These are phyloP conservation scores for Megaceryle alcyon DNA, from an alignment of 2,797 vertebrate genomes.

Conservation along the genomic window DNA sequence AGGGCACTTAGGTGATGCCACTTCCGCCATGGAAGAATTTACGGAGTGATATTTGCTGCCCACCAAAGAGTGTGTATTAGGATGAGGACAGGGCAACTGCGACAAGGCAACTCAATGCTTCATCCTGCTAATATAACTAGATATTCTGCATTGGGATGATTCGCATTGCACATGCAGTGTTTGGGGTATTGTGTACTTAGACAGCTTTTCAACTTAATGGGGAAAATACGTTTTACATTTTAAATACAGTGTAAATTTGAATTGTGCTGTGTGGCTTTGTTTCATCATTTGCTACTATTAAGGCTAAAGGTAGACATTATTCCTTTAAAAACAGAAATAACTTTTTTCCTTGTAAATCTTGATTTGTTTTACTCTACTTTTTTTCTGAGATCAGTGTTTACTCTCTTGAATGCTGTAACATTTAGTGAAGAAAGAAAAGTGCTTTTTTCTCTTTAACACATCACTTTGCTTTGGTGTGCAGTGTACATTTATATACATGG, in stretches of 20 bases:
- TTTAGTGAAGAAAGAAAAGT: neutral
- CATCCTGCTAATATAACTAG: neutral
- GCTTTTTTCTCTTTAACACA: neutral
- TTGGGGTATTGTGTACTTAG: neutral
- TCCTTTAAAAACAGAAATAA: neutral
- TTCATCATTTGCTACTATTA: neutral
- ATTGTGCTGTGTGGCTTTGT: neutral
- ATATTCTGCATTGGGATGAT: neutral
- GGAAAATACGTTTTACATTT: neutral
- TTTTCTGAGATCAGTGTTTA: neutral
- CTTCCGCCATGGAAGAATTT: neutral
- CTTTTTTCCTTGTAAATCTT: neutral
- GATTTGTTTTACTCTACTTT: neutral
- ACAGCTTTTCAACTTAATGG: neutral
- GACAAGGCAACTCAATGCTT: neutral
- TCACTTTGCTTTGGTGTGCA: neutral
- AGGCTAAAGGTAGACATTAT: neutral
- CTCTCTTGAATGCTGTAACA: neutral
- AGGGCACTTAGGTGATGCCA: neutral
- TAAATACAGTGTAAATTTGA: neutral
- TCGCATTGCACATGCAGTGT: neutral
- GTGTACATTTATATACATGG: neutral
- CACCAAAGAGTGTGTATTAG: neutral
- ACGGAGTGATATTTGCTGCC: neutral
- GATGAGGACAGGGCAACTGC: neutral